These are phyloP conservation scores for Sarcoramphus papa DNA, from an alignment of 2,797 vertebrate genomes.

Conservation along the genomic window DNA sequence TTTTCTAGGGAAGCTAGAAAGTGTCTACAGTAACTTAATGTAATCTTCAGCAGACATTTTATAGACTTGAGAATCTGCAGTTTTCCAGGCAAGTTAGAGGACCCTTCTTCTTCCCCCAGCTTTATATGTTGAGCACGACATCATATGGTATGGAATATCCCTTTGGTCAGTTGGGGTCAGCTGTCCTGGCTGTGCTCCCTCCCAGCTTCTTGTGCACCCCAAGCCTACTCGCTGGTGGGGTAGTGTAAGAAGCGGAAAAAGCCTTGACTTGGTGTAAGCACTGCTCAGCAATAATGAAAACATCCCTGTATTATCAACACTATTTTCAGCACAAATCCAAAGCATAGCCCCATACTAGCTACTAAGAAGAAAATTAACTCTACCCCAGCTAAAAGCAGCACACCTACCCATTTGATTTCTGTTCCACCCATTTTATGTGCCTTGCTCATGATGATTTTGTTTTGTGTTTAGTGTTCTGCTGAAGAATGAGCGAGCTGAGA, in stretches of 20 bases:
- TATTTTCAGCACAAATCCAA: neutral
- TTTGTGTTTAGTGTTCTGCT: neutral
- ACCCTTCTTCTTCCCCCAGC: neutral
- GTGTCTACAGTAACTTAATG: neutral
- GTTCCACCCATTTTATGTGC: neutral
- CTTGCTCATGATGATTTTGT: neutral
- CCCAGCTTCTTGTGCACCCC: accelerated
- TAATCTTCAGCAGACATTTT: neutral
- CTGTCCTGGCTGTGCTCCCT: neutral
- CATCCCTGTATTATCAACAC: neutral
- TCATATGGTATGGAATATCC: no score
- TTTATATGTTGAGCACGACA: no score
- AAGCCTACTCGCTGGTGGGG: no score
- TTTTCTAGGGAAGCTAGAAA: neutral
- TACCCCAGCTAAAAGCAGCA: neutral
- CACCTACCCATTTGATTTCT: neutral
- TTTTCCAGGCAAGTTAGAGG: neutral
- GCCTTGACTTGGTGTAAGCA: neutral
- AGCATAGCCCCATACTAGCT: neutral
- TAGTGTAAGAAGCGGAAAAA: neutral
- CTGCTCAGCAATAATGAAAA: neutral
- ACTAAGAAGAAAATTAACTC: neutral
- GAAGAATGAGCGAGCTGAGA: neutral
- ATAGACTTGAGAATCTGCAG: neutral
- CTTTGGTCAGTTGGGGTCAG: no score